Base-by-base conservation (phyloP, 2,113 vertebrate species). In the Alligator mississippiensis region DNA sequence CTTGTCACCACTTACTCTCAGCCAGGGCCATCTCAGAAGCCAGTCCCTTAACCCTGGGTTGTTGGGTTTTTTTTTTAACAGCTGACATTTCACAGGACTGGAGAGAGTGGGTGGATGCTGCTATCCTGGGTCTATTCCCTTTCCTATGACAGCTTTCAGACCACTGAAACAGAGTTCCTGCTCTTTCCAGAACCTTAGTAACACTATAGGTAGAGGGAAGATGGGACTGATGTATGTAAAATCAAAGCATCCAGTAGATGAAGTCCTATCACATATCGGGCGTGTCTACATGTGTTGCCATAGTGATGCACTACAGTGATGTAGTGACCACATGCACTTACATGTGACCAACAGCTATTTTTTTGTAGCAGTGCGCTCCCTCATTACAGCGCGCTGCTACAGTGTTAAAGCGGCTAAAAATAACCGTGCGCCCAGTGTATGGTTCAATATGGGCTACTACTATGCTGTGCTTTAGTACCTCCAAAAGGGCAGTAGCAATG, bases 231-330 rank as follows among this genome's bases (percentile, higher is more conserved):
- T 55, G 57, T 55, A 86, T 30, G 64, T 28, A 91, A 4, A 38
- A 70, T 19, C 1, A 9, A 64, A 80, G 22, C 47, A 27, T 28
- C 1, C 2, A 14, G 34, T 47, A 30, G 16, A 19, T 0, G 82
- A 90, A 74, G 25, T 18, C 66, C 72, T 90, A 77, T 61, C 58
- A 87, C 63, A 19, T 84, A 47, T 47, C 47, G 2, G 47, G 47
- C 8, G 7, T 47, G 47, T 47, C 47, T 47, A 47, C 47, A 47
- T 9, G 47, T 47, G 47, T 47, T 47, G 47, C 47, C 47, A 47
- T 47, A 47, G 47, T 47, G 47, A 47, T 47, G 47, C 47, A 47
- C 47, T 47, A 47, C 7, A 47, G 47, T 9, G 7, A 47, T 9
- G 8, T 47, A 47, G 47, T 47, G 47, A 47, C 47, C 47, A 47